These are phyloP conservation scores for Alcedo quadribrachys DNA, from an alignment of 2,797 vertebrate species.

Conservation along the genomic window DNA sequence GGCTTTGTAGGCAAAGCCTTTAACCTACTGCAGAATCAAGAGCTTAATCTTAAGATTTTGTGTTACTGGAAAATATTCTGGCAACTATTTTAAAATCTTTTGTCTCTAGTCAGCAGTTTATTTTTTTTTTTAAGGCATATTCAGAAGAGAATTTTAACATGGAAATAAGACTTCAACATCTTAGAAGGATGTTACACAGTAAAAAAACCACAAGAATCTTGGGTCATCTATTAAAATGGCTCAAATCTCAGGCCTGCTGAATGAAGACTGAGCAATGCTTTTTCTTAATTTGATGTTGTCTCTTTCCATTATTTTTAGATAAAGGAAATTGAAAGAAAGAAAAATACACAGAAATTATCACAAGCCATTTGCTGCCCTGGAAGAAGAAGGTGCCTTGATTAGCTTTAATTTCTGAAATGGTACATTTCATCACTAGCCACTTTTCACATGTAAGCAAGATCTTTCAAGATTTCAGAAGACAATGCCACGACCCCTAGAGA, in stretches of 20 bases:
- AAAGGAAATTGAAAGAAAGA: background rate
- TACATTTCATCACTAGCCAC: constrained; percentile 16
- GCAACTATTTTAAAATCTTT: background rate
- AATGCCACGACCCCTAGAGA: constrained; percentile 60
- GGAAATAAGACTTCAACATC: background rate
- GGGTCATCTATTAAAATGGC: background rate
- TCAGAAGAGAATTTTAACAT: background rate
- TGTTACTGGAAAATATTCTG: background rate
- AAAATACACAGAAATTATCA: background rate
- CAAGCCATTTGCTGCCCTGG: background rate
- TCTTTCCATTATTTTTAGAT: background rate
- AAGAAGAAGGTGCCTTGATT: constrained; percentile 38
- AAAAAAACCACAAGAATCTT: background rate
- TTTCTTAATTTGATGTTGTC: background rate
- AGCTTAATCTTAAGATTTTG: background rate
- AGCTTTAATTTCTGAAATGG: constrained; percentile 46
- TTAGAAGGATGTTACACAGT: background rate
- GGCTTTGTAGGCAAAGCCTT: background rate
- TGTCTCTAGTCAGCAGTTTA: background rate
- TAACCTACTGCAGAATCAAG: background rate
- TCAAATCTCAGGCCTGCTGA: background rate
- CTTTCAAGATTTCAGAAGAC: constrained; percentile 72
- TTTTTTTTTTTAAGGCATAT: background rate
- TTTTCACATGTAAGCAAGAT: constrained; percentile 68
- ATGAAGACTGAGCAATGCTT: background rate